A percentile compares a stretch with the other conserved stretches of the same genome.
These are phyloP conservation scores for Gorsachius magnificus DNA, from an alignment of 2,797 vertebrate species.

Conservation along the genomic window DNA sequence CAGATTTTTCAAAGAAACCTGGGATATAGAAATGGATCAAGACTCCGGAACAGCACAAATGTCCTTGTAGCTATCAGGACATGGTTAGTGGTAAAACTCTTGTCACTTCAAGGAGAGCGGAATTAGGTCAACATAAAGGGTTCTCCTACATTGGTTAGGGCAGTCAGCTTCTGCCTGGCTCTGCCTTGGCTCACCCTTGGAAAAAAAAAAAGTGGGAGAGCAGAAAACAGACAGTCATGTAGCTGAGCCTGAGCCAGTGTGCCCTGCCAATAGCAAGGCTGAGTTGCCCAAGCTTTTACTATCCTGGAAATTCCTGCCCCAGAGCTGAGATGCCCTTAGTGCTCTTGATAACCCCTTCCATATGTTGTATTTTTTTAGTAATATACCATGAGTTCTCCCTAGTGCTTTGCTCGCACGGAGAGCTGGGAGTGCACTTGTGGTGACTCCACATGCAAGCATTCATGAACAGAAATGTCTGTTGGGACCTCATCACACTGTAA, in stretches of 20 bases:
- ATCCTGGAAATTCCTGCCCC: background rate
- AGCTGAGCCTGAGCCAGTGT: background rate
- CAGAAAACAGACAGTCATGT: background rate
- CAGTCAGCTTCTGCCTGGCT: background rate
- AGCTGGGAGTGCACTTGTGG: background rate
- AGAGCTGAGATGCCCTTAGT: background rate
- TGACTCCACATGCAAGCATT: background rate
- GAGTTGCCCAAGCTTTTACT: background rate
- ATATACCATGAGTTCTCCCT: background rate
- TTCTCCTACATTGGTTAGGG: background rate
- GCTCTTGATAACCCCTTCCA: background rate
- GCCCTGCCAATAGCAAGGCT: background rate
- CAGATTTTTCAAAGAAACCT: background rate
- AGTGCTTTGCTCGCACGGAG: background rate
- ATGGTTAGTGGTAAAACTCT: background rate
- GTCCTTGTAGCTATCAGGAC: background rate
- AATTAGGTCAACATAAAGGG: constrained; percentile 6
- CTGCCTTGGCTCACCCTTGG: background rate
- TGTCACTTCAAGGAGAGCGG: background rate
- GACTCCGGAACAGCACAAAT: background rate
- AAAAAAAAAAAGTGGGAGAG: background rate
- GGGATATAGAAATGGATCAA: background rate
- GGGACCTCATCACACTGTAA: background rate
- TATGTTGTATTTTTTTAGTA: background rate
- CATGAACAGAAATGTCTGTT: background rate